Evolutionary conservation across 1,140 invertebrate genomes (phyloP), one percentile per base, ranked within the genome.

Genomic region (Temnothorax nylanderi): DNA sequence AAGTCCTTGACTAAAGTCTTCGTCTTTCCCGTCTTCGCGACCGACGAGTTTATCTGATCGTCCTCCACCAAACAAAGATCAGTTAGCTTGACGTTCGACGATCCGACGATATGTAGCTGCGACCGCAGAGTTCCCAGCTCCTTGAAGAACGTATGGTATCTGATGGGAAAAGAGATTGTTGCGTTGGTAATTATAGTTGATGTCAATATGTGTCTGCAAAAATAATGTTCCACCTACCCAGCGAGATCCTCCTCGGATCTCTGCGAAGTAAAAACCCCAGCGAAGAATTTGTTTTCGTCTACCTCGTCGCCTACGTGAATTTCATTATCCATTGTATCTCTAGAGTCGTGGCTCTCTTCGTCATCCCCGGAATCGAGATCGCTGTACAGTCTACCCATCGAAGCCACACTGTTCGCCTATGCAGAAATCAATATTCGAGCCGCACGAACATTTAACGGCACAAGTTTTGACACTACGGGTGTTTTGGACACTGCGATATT

Each of bases 131-230:
- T 95, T 71, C 95, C 95, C 72, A 96, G 94, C 90, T 96, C 96
- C 92, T 95, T 95, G 86, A 96, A 96, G 89, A 95, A 96, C 87
- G 92, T 93, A 89, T 95, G 95, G 88, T 96, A 96, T 91, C 96
- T 96, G 91, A 85, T 4, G 58, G 0, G n/a, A 3, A 11, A 16
- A 11, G 26, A 26, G 16, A 16, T 13, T 26, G 5, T 56, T 18
- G 6, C 21, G 11, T 44, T 4, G 2, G 11, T 5, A 51, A 47
- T 72, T 16, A 44, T n/a, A 16, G 11, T 49, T 26, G 4, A 76
- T 32, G 49, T 54, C 3, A 1, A 21, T 7, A 11, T 32, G 47
- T 11, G 10, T 49, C 41, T 65, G 10, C 3, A 11, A 21, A 44
- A 21, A 62, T 32, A n/a, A 77, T 2, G 1, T 56, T 54, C 13